These are phyloP conservation scores for Leucosticte australis DNA, from an alignment of 2,113 vertebrate species.

Conservation along the genomic window DNA sequence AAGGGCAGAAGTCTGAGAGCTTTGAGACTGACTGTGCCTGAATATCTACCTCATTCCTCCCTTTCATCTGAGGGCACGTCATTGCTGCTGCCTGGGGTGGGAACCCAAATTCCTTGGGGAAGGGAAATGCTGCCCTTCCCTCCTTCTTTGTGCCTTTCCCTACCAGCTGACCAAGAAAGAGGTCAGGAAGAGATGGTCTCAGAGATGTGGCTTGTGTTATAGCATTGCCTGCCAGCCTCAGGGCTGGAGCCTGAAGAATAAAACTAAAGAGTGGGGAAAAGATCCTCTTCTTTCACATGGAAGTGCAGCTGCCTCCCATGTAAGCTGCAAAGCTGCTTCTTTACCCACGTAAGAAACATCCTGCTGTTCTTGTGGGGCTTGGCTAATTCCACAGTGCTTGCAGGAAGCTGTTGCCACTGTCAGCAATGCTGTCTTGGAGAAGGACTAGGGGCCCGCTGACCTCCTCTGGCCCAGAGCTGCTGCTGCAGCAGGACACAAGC, in stretches of 20 bases:
- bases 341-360: conserved; percentile 8
- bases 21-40: background rate
- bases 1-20: background rate
- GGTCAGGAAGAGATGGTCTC: background rate
- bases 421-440: background rate
- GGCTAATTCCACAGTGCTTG: background rate
- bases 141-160: background rate
- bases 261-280: background rate
- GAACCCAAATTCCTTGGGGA: background rate
- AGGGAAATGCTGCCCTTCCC: background rate
- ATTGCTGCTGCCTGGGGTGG: background rate
- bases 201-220: background rate
- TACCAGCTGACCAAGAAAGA: background rate
- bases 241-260: background rate
- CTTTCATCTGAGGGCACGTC: background rate
- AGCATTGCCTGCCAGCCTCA: background rate
- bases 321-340: conserved; percentile 48
- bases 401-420: background rate
- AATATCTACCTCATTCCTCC: background rate
- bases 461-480: background rate
- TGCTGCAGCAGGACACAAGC: background rate
- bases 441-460: background rate
- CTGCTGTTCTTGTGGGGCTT: background rate
- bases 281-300: background rate
- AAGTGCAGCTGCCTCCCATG: background rate